Evolutionary conservation across 2,113 vertebrate genomes (phyloP).

Genomic region (Spea multiplicata): DNA sequence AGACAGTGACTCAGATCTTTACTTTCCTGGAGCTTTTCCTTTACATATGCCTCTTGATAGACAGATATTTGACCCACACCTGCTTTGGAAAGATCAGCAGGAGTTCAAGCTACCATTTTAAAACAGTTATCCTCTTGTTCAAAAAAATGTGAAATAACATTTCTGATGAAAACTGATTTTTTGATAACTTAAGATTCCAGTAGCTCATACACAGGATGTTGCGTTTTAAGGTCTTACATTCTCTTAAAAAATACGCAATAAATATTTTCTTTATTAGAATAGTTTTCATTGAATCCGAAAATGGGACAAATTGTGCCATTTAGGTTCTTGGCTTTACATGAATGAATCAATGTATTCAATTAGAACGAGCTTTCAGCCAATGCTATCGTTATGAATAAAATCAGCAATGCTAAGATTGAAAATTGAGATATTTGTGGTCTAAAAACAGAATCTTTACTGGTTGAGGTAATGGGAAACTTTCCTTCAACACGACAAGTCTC

Average conservation of each 20-base stretch:
- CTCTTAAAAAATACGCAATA: constrained; percentile 11
- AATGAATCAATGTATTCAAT: constrained; percentile 3
- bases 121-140: constrained; percentile 64
- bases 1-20: constrained; percentile 72
- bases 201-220: constrained; percentile 44
- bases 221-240: constrained; percentile 37
- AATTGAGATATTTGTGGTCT: background rate
- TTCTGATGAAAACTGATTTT: constrained; percentile 54
- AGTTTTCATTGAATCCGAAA: constrained; percentile 12
- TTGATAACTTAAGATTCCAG: constrained; percentile 53
- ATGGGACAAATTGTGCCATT: background rate
- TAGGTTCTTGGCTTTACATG: constrained; percentile 20
- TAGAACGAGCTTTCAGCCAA: background rate
- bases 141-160: constrained; percentile 49
- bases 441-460: background rate
- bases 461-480: background rate
- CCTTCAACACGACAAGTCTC: background rate
- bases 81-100: constrained; percentile 64
- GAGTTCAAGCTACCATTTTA: constrained; percentile 53
- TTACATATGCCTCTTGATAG: constrained; percentile 59
- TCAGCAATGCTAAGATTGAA: constrained; percentile 1
- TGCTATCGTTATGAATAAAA: background rate
- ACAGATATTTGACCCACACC: constrained; percentile 66
- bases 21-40: constrained; percentile 62
- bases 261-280: constrained; percentile 25